phyloP scores from a whole-genome alignment of 2,113 vertebrate genomes.

The Bothrops jararaca region DNA sequence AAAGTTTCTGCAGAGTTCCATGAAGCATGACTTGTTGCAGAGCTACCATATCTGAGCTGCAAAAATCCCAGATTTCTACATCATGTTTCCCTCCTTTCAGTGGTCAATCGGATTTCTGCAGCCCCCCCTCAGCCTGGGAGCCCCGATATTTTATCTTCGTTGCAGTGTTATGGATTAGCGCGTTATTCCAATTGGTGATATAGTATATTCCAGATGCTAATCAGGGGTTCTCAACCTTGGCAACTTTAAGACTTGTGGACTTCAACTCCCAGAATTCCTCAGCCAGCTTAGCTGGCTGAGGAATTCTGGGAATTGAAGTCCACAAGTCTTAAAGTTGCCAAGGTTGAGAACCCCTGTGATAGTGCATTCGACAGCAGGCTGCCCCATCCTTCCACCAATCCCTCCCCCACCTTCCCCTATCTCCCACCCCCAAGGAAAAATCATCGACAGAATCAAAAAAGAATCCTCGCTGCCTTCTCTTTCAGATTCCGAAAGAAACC shows the following conservation, averaged over 20 bases:
- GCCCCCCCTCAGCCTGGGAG: not conserved
- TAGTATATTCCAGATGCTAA: not conserved
- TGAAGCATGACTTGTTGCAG: not conserved
- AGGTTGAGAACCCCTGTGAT: no score
- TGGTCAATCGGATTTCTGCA: not conserved
- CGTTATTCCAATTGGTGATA: not conserved
- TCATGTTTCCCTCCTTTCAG: not conserved
- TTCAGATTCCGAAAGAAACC: not conserved
- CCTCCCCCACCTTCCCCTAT: not conserved
- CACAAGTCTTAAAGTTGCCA: no score
- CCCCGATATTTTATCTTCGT: not conserved
- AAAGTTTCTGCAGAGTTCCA: not conserved
- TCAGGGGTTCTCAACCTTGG: no score
- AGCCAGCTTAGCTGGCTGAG: no score
- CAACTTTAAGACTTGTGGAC: no score
- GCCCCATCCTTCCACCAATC: not conserved
- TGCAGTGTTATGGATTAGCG: not conserved
- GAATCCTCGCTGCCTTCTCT: not conserved
- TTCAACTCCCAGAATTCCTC: no score
- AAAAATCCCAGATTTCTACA: not conserved
- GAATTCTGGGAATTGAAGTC: no score
- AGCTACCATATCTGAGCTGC: not conserved
- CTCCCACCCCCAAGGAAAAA: not conserved
- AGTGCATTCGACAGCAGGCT: not conserved
- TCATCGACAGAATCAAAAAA: not conserved